Evolutionary conservation across 2,888 invertebrate species (phyloP), one percentile per base, ranked within the genome.

Genomic region (Sphinx pinastri): DNA sequence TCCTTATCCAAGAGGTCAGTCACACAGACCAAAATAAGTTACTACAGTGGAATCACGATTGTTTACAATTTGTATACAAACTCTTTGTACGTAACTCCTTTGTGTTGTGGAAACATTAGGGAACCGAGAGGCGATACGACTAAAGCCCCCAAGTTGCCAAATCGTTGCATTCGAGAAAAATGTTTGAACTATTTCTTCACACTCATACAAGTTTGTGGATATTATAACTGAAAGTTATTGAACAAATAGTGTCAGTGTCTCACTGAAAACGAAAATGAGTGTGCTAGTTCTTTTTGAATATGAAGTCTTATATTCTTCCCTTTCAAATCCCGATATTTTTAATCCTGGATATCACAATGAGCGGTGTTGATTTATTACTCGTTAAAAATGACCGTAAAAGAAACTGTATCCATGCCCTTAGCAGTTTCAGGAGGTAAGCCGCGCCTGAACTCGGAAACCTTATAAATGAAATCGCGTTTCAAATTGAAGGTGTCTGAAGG

Each of bases 21-120:
- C 63, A 63, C 63, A 63, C 63, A 19, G 58, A 31, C 58, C 47
- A 63, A 63, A 63, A 63, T 63, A 63, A n/a, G 47, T 25, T 5
- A 13, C 13, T 57, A 57, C 25, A 57, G 57, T 10, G 12, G 19
- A 5, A 12, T 11, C 11, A 16, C 60, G 60, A 11, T 6, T 49
- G 63, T 63, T 63, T 63, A 63, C 63, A 12, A 16, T 45, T 12
- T 19, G 16, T 16, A 16, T 47, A 63, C 63, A 49, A 19, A 63
- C 55, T 55, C 19, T 55, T 55, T 55, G 55, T 55, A 19, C 13
- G 1, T 10, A 13, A 7, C 19, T 16, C 11, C 55, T 55, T 55
- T 55, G 19, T 55, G 11, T 51, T 51, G 11, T 51, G 51, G 51
- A 51, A 51, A 38, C 38, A 38, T 25, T 38, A 38, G 38, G 38